Evolutionary conservation across 2,113 vertebrate genomes (phyloP).

Genomic region (Pao palembangensis): DNA sequence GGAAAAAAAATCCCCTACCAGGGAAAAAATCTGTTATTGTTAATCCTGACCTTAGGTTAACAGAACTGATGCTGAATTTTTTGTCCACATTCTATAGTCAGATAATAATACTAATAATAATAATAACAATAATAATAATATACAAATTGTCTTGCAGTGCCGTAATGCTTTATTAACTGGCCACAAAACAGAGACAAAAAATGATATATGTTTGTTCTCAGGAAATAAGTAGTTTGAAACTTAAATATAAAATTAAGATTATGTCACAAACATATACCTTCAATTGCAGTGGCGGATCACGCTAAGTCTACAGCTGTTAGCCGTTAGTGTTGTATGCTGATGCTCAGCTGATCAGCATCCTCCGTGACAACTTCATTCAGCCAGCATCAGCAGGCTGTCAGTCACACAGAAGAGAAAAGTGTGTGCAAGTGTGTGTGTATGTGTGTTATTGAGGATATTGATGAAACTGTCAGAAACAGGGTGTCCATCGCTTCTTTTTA

Average conservation of each 20-base stretch:
- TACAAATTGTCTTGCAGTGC: no score
- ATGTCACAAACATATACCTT: constrained; percentile 52
- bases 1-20: no score
- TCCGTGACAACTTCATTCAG: constrained; percentile 76
- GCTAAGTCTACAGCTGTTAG: constrained; percentile 66
- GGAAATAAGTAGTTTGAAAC: no score
- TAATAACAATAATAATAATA: no score
- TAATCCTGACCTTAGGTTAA: no score
- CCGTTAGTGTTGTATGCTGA: constrained; percentile 24
- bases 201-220: no score
- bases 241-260: background rate
- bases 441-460: constrained; percentile 75
- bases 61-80: no score
- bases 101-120: no score
- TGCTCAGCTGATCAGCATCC: constrained; percentile 66
- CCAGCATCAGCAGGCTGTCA: constrained; percentile 84
- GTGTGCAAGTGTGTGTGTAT: constrained; percentile 7
- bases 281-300: constrained; percentile 63
- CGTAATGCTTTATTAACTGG: no score
- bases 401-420: constrained; percentile 61
- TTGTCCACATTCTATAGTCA: no score
- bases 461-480: constrained; percentile 75
- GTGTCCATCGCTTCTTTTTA: constrained; percentile 71
- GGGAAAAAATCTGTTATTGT: no score
- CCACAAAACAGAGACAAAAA: no score